phyloP scores from a whole-genome alignment of 2,888 invertebrate genomes.

The Gnatocerus cornutus region DNA sequence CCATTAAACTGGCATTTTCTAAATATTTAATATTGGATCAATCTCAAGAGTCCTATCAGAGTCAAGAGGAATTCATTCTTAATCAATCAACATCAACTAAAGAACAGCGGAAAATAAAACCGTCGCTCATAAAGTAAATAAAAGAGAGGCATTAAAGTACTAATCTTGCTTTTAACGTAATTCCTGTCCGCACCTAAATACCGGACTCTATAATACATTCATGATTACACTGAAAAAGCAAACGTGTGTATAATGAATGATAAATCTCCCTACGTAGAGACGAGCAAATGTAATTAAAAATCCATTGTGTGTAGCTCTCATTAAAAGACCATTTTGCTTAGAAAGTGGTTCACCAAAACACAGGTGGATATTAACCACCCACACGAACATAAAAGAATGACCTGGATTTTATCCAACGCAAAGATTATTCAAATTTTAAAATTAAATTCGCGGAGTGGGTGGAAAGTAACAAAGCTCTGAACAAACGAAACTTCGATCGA shows the following conservation, averaged over 20 bases:
- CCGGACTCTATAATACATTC: background rate
- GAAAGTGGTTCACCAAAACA: constrained; percentile 23
- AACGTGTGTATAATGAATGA: constrained; percentile 3
- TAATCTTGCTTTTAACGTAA: background rate
- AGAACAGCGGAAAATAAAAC: background rate
- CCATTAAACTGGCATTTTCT: constrained; percentile 6
- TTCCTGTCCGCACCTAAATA: background rate
- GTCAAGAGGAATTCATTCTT: constrained; percentile 17
- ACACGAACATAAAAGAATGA: constrained; percentile 12
- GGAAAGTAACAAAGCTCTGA: constrained; percentile 9
- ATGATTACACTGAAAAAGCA: constrained; percentile 21
- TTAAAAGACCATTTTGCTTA: constrained; percentile 33
- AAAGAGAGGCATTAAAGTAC: background rate
- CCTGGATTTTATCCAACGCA: constrained; percentile 30
- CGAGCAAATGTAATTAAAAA: constrained; percentile 36
- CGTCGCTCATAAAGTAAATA: background rate
- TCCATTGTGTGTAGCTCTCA: constrained; percentile 30
- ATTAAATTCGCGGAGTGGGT: constrained; percentile 29
- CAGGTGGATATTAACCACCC: constrained; percentile 22
- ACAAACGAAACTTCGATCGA: background rate
- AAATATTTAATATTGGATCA: constrained; percentile 21
- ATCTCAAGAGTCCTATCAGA: constrained; percentile 14
- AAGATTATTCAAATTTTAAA: constrained; percentile 36
- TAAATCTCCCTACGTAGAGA: constrained; percentile 16
- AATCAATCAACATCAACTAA: constrained; percentile 20